Evolutionary conservation across 2,797 vertebrate genomes (phyloP), one percentile per base, ranked within the genome.

Genomic region (Rhabdomys pumilio): DNA sequence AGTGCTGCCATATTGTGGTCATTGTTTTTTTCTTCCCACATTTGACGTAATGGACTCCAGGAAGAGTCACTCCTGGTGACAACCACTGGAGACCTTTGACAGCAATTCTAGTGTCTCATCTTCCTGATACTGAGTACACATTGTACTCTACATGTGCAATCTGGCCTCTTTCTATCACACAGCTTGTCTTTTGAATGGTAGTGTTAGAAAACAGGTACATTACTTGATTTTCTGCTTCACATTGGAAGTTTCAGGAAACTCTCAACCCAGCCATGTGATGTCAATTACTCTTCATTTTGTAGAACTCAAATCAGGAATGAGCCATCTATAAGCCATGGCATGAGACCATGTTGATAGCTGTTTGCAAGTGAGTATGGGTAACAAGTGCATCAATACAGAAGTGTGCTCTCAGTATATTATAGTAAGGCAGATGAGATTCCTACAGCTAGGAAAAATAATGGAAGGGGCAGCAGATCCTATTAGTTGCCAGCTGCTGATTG

Each of bases 151-250:
- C 3, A 87, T 59, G 69, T 88, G 38, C n/a, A 93, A 38, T 55
- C 67, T 89, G 91, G 67, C 81, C 93, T 94, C 80, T 87, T 96
- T 95, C 89, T 96, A 96, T 97, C 93, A 93, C 34, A 96, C 53
- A 77, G 15, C 26, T 87, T 47, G 14, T 85, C n/a, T 80, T 24
- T 69, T 47, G 11, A n/a, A 59, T 81, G 65, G 26, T 50, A 55
- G 8, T 92, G 65, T 72, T 53, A 95, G 79, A 61, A 93, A 92
- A 65, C 3, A 85, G 65, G 29, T 10, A 69, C 6, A 0, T 11
- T 59, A 7, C 50, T 79, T 85, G 41, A 92, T 65, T 90, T 90
- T 29, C 65, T 38, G 69, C 34, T n/a, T 38, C 41, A 44, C 7
- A 50, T 13, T 6, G 41, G 41, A 87, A 38, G 4, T 10, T 44